Evolutionary conservation across 2,113 vertebrate genomes (phyloP), one percentile per base, ranked within the genome.

Genomic region (Aldabrachelys gigantea): DNA sequence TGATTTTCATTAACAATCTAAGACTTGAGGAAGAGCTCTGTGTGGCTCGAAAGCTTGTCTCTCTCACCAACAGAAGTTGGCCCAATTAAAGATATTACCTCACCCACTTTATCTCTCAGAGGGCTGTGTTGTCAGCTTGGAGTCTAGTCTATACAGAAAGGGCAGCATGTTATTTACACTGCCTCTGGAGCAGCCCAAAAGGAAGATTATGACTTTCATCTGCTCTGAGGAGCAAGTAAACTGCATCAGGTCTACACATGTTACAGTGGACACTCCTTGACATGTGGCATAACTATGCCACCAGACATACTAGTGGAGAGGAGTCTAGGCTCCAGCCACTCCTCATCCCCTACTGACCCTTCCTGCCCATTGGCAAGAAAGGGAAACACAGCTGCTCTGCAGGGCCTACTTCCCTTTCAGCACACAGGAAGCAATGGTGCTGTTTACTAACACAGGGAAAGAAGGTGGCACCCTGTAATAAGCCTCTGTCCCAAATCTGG

Each of bases 51-150:
- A 72, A 38, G 19, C n/a, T 38, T 38, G 9, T 38, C 19, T 69
- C 35, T 38, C 65, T 38, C 65, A 72, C 65, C 65, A 72, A 72
- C 19, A 72, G 65, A 72, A 72, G n/a, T 22, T 38, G n/a, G 35
- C 38, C n/a, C 35, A 72, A 72, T 50, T 49, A n/a, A 72, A 72
- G 35, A 38, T 53, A 27, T 62, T 59, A 27, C 49, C n/a, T 21
- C 6, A 31, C 47, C 8, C 17, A 12, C 57, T 14, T 41, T 47
- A 16, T 80, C 62, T 80, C 65, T 65, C 79, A 0, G 16, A 54
- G 69, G 57, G 49, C 69, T 75, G n/a, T 0, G 1, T 4, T 0
- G 0, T 35, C 83, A 82, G 17, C n/a, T 0, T 0, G 49, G 24
- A 78, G 44, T 47, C 41, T 78, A 78, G 75, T 38, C 10, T 59